Evolutionary conservation across 2,888 invertebrate genomes (phyloP), one percentile per base, ranked within the genome.

Genomic region (Cheilosia soror): DNA sequence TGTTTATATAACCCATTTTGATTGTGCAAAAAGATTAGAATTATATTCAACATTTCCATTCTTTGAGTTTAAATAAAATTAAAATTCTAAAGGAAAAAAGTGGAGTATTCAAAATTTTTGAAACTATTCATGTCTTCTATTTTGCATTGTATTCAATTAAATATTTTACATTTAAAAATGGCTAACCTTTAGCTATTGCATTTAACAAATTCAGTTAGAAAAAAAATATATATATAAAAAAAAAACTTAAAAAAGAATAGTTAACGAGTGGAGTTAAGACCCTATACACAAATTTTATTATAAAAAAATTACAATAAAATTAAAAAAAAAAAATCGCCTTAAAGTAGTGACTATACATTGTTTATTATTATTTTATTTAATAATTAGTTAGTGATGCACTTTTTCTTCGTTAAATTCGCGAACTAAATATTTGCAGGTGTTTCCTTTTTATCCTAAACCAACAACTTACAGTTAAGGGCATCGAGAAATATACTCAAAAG

Each of bases 301-400:
- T 51, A 68, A 65, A 75, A 63, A 81, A 71, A 68, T 42, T 80
- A 84, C 84, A 87, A 87, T 68, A 73, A 85, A 82, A 87, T 68
- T 73, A 76, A 53, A 71, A 66, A 72, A 82, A 71, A 87, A 88
- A 89, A 89, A 87, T 90, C 89, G 89, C 89, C 92, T 92, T 92
- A 92, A 91, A 91, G 89, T 92, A 92, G 91, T 92, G 92, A 92
- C 92, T 92, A 92, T 92, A 92, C 91, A 92, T 91, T 89, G 89
- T 90, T 91, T 91, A 58, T 78, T 77, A 37, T 66, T 77, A 62
- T 69, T 68, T 83, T 68, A n/a, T 80, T 76, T 47, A 63, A 62
- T 71, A 51, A 69, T 72, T 73, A 69, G 57, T 83, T 86, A 78
- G 78, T 78, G 63, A 20, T 72, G 25, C 13, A 47, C 87, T 88